Conservation (phyloP, 1,140 invertebrate species). For the Ooceraea biroi region DNA sequence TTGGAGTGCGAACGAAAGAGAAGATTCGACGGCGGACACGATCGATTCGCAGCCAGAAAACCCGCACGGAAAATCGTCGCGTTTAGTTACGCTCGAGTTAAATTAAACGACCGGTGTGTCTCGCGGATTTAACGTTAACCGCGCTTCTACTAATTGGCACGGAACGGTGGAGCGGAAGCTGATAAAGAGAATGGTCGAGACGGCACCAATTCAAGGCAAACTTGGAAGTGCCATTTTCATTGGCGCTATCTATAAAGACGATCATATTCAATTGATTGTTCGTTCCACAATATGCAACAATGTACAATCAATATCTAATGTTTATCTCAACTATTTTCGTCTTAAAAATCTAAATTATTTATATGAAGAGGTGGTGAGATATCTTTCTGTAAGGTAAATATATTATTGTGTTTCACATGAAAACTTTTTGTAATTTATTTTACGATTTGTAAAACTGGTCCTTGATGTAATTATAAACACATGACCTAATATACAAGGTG, state of each 20-base stretch:
- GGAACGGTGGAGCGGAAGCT: slow-evolving; percentile 2
- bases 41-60: slow-evolving; percentile 21
- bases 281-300: background rate
- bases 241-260: background rate
- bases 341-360: too few relatives aligned
- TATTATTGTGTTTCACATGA: too few relatives aligned
- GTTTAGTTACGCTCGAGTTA: slow-evolving; percentile 32
- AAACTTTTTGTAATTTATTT: too few relatives aligned
- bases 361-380: too few relatives aligned
- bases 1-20: background rate
- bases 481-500: too few relatives aligned
- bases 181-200: slow-evolving; percentile 12
- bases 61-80: background rate
- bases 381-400: too few relatives aligned
- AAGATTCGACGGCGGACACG: background rate
- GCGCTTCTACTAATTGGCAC: slow-evolving; percentile 45
- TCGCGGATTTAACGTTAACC: slow-evolving; percentile 33
- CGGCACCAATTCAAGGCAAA: background rate
- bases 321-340: too few relatives aligned
- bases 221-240: slow-evolving; percentile 5
- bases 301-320: too few relatives aligned
- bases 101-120: slow-evolving; percentile 41
- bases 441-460: too few relatives aligned
- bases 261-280: background rate
- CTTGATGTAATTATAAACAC: too few relatives aligned